Conservation (phyloP, 2,113 vertebrate species). For the Melospiza georgiana region DNA sequence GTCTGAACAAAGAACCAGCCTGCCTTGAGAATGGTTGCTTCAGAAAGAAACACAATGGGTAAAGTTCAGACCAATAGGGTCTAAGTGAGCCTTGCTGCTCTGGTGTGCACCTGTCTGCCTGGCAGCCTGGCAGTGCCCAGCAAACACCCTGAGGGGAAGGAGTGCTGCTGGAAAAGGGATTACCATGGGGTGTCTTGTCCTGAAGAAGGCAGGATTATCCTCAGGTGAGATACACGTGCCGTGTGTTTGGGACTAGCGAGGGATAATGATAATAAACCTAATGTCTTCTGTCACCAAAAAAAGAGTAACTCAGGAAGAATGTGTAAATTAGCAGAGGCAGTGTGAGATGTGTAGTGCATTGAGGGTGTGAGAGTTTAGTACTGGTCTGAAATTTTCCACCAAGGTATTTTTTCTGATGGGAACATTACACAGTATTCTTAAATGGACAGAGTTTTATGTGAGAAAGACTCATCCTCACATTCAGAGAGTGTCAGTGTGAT, state of each 20-base stretch:
- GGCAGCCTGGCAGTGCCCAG: background rate
- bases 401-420: background rate
- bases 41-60: background rate
- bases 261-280: background rate
- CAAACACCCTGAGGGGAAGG: background rate
- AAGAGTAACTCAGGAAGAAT: background rate
- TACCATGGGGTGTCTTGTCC: background rate
- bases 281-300: background rate
- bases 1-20: background rate
- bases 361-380: background rate
- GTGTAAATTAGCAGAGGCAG: background rate
- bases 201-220: background rate
- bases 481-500: background rate
- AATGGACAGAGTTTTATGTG: background rate
- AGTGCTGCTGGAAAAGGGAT: background rate
- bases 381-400: background rate
- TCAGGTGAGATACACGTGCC: background rate
- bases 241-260: background rate
- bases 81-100: background rate
- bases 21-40: background rate
- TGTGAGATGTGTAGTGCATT: background rate
- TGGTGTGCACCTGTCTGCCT: background rate
- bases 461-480: background rate
- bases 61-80: background rate
- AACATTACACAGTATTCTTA: background rate